Conservation (phyloP, 2,113 vertebrate species). For the Mormyrus iriodes region DNA sequence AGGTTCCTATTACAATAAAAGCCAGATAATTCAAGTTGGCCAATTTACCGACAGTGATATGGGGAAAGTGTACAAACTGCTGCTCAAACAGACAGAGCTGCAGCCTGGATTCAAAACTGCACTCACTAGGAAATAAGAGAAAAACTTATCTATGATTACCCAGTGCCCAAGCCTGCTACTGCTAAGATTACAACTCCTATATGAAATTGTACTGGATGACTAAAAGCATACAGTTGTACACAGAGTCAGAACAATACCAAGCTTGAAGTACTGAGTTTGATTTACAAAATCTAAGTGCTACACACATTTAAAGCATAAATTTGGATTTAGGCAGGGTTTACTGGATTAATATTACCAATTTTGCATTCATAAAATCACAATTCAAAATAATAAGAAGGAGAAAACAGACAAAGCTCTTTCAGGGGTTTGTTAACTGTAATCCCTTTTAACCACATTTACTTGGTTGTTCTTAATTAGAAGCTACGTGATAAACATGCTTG, state of each 20-base stretch:
- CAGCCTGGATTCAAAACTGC: neutral
- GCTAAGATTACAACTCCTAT: neutral
- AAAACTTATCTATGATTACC: neutral
- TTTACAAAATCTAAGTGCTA: neutral
- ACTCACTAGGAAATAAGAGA: neutral
- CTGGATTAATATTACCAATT: neutral
- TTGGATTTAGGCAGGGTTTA: neutral
- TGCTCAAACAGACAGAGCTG: neutral
- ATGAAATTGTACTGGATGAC: neutral
- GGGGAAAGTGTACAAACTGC: neutral
- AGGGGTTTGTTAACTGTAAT: neutral
- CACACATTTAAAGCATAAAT: neutral
- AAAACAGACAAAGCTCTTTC: neutral
- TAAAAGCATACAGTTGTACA: neutral
- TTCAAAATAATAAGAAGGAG: neutral
- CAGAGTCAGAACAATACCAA: neutral
- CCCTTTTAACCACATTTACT: neutral
- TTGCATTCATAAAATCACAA: neutral
- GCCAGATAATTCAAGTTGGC: neutral
- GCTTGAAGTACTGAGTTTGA: neutral
- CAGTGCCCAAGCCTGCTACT: neutral
- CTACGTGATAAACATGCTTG: slow-evolving; percentile 5
- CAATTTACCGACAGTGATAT: neutral
- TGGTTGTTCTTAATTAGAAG: neutral
- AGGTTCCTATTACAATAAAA: neutral